phyloP scores from a whole-genome alignment of 2,797 vertebrate species.

The Parotocinclus haroldoi region DNA sequence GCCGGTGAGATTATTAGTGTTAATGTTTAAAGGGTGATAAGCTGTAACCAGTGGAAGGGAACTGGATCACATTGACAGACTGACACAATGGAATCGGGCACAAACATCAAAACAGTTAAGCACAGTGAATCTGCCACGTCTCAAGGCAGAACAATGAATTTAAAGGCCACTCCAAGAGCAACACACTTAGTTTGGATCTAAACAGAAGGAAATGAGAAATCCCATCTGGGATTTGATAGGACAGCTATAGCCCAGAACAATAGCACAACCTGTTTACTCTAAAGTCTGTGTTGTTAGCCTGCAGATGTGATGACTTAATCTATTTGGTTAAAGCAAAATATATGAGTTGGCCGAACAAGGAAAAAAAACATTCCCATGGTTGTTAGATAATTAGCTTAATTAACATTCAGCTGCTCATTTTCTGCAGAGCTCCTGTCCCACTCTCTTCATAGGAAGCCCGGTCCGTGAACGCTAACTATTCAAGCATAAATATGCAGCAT shows the following conservation, averaged over 20 bases:
- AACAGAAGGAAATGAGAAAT: slow-evolving; percentile 42
- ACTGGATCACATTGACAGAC: neutral
- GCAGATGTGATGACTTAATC: slow-evolving; percentile 11
- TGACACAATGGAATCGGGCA: slow-evolving; percentile 21
- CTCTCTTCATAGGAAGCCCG: neutral
- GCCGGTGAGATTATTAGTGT: neutral
- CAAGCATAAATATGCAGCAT: slow-evolving; percentile 9
- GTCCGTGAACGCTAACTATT: slow-evolving; percentile 31
- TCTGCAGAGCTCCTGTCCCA: neutral
- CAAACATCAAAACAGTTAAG: slow-evolving; percentile 32
- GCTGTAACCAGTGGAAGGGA: slow-evolving; percentile 12
- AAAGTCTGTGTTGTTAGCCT: slow-evolving; percentile 8
- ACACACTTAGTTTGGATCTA: slow-evolving; percentile 33
- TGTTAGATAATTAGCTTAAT: slow-evolving; percentile 11
- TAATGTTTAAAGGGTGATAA: slow-evolving; percentile 32
- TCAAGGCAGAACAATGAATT: slow-evolving; percentile 35
- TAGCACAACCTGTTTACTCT: slow-evolving; percentile 42
- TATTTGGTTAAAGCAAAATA: neutral
- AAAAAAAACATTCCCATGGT: neutral
- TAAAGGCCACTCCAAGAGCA: slow-evolving; percentile 31
- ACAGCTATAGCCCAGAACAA: slow-evolving; percentile 43
- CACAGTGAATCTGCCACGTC: slow-evolving; percentile 20
- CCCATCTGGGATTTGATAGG: slow-evolving; percentile 41
- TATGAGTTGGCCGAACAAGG: neutral
- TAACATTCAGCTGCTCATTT: slow-evolving; percentile 22